Percentiles rank a stretch among this genome's conserved stretches.
phyloP scores from a whole-genome alignment of 1,140 invertebrate genomes.

The Brachionus koreanus region DNA sequence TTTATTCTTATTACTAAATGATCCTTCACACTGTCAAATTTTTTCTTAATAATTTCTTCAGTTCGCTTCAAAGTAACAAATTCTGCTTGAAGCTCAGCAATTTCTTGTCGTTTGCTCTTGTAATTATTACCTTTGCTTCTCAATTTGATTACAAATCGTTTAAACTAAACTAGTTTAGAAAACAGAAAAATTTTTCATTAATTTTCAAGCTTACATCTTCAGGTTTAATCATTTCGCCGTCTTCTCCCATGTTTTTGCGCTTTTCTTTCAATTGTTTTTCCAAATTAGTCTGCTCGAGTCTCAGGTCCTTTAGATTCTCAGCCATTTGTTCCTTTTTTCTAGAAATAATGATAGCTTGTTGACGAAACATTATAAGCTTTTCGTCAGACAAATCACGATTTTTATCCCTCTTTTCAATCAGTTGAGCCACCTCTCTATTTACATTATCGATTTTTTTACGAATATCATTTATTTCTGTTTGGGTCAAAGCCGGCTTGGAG shows the following conservation, averaged over 20 bases:
- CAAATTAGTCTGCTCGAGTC: conserved; percentile 64
- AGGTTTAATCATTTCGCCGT: conserved; percentile 67
- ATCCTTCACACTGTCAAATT: conserved; percentile 57
- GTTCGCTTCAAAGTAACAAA: conserved; percentile 66
- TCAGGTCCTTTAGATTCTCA: conserved; percentile 66
- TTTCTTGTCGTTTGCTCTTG: conserved; percentile 70
- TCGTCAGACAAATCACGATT: conserved; percentile 64
- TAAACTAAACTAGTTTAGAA: conserved; percentile 61
- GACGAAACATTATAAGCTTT: conserved; percentile 74
- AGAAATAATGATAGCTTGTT: conserved; percentile 74
- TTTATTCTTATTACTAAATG: conserved; percentile 55
- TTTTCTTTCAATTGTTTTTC: conserved; percentile 63
- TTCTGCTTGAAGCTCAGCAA: conserved; percentile 70
- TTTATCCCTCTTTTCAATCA: conserved; percentile 60
- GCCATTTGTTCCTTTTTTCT: conserved; percentile 72
- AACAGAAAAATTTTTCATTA: not conserved
- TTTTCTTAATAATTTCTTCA: conserved; percentile 63
- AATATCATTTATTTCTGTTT: conserved; percentile 63
- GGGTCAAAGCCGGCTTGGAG: conserved; percentile 66
- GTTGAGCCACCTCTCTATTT: conserved; percentile 65
- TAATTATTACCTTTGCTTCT: conserved; percentile 73
- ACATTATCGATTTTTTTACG: conserved; percentile 62
- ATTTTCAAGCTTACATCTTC: conserved; percentile 64
- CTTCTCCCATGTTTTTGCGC: conserved; percentile 58
- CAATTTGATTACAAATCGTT: conserved; percentile 73